A percentile compares a stretch with the other conserved stretches of the same genome.
phyloP scores from a whole-genome alignment of 2,888 invertebrate species.

The Acanthosoma haemorrhoidale region DNA sequence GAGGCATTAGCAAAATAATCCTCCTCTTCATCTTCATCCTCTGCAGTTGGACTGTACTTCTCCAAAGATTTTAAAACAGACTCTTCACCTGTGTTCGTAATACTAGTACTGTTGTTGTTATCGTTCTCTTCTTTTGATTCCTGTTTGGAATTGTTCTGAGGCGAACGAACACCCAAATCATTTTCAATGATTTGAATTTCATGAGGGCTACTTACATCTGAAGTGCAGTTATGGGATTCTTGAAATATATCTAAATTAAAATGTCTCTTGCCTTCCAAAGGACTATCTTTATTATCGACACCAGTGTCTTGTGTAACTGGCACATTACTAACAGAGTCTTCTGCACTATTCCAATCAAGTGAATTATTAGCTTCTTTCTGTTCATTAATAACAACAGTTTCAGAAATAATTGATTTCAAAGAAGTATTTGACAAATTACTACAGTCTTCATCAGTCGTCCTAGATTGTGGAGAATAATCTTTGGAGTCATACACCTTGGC shows the following conservation, averaged over 20 bases:
- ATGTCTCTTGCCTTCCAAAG: conserved; percentile 30
- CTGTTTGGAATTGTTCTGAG: neutral
- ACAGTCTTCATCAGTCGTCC: neutral
- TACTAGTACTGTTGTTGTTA: neutral
- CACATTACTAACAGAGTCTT: conserved; percentile 6
- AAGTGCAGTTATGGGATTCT: conserved; percentile 15
- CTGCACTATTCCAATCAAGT: neutral
- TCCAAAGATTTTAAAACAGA: conserved; percentile 25
- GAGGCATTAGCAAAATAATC: conserved; percentile 7
- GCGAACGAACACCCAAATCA: no score
- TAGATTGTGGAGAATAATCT: conserved; percentile 3
- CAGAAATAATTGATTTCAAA: neutral
- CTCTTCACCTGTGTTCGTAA: neutral
- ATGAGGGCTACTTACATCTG: neutral
- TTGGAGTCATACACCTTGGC: neutral
- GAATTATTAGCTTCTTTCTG: conserved; percentile 6
- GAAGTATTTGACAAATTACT: neutral
- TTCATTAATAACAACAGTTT: neutral
- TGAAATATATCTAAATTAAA: conserved; percentile 35
- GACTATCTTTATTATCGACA: neutral
- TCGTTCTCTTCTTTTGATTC: conserved; percentile 1
- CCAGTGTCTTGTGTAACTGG: neutral
- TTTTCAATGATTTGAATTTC: neutral
- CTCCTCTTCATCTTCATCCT: conserved; percentile 36
- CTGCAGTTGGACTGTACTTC: conserved; percentile 32